Percentiles rank a stretch among this genome's conserved stretches.
Evolutionary conservation across 2,888 invertebrate species (phyloP).

Genomic region (Drosophila yooni): DNA sequence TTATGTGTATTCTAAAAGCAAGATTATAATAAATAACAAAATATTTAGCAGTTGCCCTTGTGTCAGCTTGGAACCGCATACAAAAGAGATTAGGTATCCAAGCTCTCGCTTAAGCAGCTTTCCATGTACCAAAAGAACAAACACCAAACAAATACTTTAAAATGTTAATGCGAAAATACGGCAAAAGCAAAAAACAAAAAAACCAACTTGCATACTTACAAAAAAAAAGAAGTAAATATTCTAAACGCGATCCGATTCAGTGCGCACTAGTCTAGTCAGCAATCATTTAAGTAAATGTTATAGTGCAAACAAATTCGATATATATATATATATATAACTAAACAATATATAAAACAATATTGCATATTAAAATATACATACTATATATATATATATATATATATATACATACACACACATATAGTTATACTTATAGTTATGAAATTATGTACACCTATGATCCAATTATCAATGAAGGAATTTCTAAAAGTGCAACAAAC

Average conservation of each 20-base stretch:
- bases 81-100: slow-evolving; percentile 20
- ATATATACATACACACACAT: slow-evolving; percentile 28
- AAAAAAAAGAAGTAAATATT: slow-evolving; percentile 38
- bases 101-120: slow-evolving; percentile 30
- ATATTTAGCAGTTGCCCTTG: slow-evolving; percentile 46
- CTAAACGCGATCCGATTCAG: slow-evolving; percentile 67
- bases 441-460: slow-evolving; percentile 57
- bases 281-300: slow-evolving; percentile 73
- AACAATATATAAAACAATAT: slow-evolving; percentile 24
- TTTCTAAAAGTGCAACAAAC: slow-evolving; percentile 58
- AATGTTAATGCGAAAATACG: slow-evolving; percentile 26
- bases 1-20: slow-evolving; percentile 60
- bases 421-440: slow-evolving; percentile 57
- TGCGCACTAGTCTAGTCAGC: slow-evolving; percentile 74
- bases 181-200: slow-evolving; percentile 30
- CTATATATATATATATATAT: slow-evolving; percentile 22
- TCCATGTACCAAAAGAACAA: slow-evolving; percentile 54
- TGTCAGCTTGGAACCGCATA: slow-evolving; percentile 26
- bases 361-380: slow-evolving; percentile 44
- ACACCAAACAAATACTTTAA: slow-evolving; percentile 52
- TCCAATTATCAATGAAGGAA: slow-evolving; percentile 49
- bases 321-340: slow-evolving; percentile 48
- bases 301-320: slow-evolving; percentile 52
- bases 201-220: slow-evolving; percentile 55
- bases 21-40: slow-evolving; percentile 35